A percentile compares a stretch with the other conserved stretches of the same genome.
phyloP scores from a whole-genome alignment of 2,113 vertebrate species.

The Sitta europaea region DNA sequence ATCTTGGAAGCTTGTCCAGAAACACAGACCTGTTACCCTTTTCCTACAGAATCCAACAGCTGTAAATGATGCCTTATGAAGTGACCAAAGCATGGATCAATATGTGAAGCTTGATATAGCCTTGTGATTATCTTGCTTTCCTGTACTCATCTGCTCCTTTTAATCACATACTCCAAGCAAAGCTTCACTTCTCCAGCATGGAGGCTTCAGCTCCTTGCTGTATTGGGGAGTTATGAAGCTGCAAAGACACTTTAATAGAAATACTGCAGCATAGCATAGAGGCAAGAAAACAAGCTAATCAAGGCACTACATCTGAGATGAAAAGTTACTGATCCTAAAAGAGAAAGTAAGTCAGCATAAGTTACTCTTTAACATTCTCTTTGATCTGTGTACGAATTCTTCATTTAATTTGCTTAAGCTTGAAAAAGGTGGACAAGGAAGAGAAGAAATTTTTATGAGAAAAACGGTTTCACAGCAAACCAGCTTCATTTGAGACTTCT shows the following conservation, averaged over 20 bases:
- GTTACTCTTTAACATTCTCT: neutral
- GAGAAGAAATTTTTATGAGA: neutral
- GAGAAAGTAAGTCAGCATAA: neutral
- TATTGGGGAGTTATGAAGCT: neutral
- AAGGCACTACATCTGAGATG: neutral
- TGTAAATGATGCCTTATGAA: neutral
- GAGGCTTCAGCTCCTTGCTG: neutral
- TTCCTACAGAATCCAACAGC: neutral
- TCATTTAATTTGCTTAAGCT: slow-evolving; percentile 45
- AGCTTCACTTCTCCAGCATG: neutral
- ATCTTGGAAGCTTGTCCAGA: neutral
- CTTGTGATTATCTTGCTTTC: neutral
- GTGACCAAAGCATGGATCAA: neutral
- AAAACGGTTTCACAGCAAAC: neutral
- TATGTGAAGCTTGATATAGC: neutral
- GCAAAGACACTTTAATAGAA: slow-evolving; percentile 1
- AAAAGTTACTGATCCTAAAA: slow-evolving; percentile 29
- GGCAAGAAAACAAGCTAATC: neutral
- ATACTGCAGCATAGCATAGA: neutral
- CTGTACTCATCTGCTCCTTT: neutral
- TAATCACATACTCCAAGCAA: neutral
- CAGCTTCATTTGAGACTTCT: neutral
- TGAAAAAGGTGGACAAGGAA: slow-evolving; percentile 33
- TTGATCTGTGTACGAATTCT: neutral
- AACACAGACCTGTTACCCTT: neutral